Evolutionary conservation across 23 tunicate species (phyloP).

Genomic region (Ascidia mentula): DNA sequence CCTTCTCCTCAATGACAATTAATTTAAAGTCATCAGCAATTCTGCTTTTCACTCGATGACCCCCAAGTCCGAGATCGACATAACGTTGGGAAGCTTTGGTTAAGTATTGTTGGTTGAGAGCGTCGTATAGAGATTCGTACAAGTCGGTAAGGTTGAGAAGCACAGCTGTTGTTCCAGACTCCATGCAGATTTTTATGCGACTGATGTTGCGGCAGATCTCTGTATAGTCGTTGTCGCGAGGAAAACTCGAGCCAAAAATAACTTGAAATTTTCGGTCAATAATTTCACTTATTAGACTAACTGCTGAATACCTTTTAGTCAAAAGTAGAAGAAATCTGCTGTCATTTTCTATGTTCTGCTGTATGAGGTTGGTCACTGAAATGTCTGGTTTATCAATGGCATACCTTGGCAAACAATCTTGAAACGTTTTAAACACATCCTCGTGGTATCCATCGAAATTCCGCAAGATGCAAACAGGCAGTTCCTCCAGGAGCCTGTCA

Average conservation of each 20-base stretch:
- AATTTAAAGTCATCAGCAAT: constrained; percentile 57
- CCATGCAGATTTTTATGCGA: constrained; percentile 80
- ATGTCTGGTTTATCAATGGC: neutral
- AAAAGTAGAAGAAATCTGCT: constrained; percentile 67
- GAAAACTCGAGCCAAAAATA: constrained; percentile 86
- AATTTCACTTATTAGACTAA: constrained; percentile 39
- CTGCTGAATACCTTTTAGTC: constrained; percentile 77
- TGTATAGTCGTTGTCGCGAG: constrained; percentile 69
- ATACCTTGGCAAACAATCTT: neutral
- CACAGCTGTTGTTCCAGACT: constrained; percentile 69
- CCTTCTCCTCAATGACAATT: constrained; percentile 76
- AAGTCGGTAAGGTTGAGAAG: constrained; percentile 59
- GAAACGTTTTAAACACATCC: constrained; percentile 28
- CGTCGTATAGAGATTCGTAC: constrained; percentile 74
- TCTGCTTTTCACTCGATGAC: constrained; percentile 86
- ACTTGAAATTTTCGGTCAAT: constrained; percentile 44
- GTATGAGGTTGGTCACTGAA: constrained; percentile 39
- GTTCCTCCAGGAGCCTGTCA: neutral
- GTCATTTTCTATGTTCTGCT: constrained; percentile 53
- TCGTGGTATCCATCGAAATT: constrained; percentile 52
- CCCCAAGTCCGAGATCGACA: constrained; percentile 87
- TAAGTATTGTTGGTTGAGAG: constrained; percentile 69
- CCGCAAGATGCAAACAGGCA: constrained; percentile 34
- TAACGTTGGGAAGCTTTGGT: constrained; percentile 49
- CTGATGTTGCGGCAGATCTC: constrained; percentile 80